Percentiles rank a stretch among this genome's conserved stretches.
These are phyloP conservation scores for Heliconius cydno DNA, from an alignment of 2,888 invertebrate species.

Conservation along the genomic window DNA sequence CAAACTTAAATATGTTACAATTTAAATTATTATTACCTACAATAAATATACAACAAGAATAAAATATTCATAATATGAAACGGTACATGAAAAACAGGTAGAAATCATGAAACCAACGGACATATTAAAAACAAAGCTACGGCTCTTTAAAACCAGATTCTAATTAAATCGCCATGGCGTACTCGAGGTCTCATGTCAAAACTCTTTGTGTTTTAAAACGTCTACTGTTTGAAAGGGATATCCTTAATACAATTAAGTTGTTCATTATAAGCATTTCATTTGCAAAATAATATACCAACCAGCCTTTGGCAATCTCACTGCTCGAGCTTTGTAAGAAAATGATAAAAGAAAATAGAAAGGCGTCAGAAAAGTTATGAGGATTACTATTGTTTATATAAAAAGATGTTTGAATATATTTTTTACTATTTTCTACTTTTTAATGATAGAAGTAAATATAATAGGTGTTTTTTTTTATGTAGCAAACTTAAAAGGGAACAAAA, in stretches of 20 bases:
- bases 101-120: slow-evolving; percentile 37
- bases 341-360: background rate
- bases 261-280: background rate
- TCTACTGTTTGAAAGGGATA: slow-evolving; percentile 1
- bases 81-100: background rate
- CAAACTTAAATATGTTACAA: too few species aligned
- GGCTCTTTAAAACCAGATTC: slow-evolving; percentile 61
- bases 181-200: slow-evolving; percentile 1
- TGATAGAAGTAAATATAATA: too few species aligned
- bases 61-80: background rate
- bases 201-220: slow-evolving; percentile 5
- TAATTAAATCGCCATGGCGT: slow-evolving; percentile 56
- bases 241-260: slow-evolving; percentile 9
- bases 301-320: background rate
- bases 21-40: background rate
- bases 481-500: too few species aligned
- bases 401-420: background rate
- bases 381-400: slow-evolving; percentile 1
- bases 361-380: background rate
- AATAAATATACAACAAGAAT: background rate
- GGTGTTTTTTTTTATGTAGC: too few species aligned
- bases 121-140: slow-evolving; percentile 53
- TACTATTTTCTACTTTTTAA: too few species aligned
- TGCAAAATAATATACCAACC: background rate
- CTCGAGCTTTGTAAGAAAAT: slow-evolving; percentile 9